Conservation (phyloP, 2,888 invertebrate species). For the Scrobipalpa atriplicella region DNA sequence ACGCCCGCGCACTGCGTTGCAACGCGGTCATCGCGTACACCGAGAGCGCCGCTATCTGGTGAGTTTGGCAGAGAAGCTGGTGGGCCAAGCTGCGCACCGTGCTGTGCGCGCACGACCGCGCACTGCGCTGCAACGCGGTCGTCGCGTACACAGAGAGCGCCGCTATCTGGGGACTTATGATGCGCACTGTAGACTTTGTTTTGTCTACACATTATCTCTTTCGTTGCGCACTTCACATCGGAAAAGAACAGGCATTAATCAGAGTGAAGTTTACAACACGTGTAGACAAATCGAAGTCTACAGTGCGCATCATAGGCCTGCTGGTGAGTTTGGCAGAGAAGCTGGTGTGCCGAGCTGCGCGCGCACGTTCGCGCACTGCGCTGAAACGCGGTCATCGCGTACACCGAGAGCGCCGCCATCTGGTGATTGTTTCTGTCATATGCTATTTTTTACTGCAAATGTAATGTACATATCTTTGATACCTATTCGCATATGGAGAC, state of each 20-base stretch:
- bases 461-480: no score
- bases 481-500: no score
- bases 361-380: slow-evolving; percentile 96
- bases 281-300: no score
- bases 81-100: slow-evolving; percentile 98
- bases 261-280: no score
- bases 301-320: no score
- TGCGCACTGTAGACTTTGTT: no score
- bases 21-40: slow-evolving; percentile 97
- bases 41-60: slow-evolving; percentile 97
- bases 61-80: slow-evolving; percentile 66
- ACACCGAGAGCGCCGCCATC: slow-evolving; percentile 85
- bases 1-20: slow-evolving; percentile 95
- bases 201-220: no score
- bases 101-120: slow-evolving; percentile 95
- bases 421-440: neutral
- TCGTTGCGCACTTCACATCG: no score
- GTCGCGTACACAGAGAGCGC: slow-evolving; percentile 93
- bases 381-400: slow-evolving; percentile 97
- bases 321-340: slow-evolving; percentile 85
- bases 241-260: no score
- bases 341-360: slow-evolving; percentile 90
- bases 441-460: no score
- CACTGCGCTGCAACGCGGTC: slow-evolving; percentile 96
- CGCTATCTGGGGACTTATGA: neutral